phyloP scores from a whole-genome alignment of 1,140 invertebrate genomes.

The Psix sp. region DNA sequence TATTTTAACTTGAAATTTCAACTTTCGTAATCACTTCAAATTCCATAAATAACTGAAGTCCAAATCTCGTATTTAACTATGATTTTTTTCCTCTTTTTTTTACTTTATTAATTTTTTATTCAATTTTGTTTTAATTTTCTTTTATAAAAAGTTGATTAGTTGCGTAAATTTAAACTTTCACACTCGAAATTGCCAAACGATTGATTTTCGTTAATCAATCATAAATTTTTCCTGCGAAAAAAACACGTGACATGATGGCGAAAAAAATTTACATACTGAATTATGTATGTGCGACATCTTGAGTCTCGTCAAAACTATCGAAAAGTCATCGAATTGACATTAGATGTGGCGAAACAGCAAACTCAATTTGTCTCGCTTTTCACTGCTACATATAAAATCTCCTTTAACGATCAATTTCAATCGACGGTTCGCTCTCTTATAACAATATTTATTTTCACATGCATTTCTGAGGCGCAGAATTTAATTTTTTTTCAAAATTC shows the following conservation, averaged over 20 bases:
- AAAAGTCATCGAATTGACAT: constrained; percentile 76
- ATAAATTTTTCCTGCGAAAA: constrained; percentile 73
- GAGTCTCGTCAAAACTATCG: constrained; percentile 68
- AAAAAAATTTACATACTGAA: constrained; percentile 75
- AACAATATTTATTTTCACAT: neutral
- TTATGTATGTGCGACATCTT: constrained; percentile 68
- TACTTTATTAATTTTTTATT: no score
- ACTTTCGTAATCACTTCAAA: no score
- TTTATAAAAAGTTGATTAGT: no score
- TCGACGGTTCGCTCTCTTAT: neutral
- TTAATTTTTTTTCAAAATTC: no score
- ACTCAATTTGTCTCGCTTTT: constrained; percentile 43
- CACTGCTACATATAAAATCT: constrained; percentile 20
- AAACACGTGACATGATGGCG: constrained; percentile 71
- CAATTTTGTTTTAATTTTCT: no score
- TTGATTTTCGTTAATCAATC: constrained; percentile 65
- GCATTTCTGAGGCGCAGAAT: no score
- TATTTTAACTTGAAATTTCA: no score
- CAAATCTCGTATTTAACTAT: no score
- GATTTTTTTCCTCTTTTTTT: no score
- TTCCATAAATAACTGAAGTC: no score
- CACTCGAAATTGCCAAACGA: no score
- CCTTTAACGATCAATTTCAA: neutral
- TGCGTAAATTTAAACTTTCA: no score
- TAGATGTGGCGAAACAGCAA: constrained; percentile 51